Evolutionary conservation across 2,888 invertebrate species (phyloP).

Genomic region (Dastarcus helophoroides): DNA sequence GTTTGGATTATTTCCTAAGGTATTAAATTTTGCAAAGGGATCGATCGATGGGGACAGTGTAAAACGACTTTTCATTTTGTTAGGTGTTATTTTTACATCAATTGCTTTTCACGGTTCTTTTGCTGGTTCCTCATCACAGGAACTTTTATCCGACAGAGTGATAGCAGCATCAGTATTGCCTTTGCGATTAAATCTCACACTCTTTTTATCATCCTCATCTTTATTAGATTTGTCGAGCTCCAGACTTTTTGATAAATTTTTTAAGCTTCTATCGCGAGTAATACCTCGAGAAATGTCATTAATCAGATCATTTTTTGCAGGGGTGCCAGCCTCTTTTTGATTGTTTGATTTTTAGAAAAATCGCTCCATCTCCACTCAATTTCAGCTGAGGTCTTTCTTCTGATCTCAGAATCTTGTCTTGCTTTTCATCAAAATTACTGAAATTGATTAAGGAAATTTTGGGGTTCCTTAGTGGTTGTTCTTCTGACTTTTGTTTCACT

Average conservation of each 20-base stretch:
- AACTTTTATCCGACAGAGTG: conserved; percentile 31
- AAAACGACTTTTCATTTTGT: conserved; percentile 22
- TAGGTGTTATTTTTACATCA: conserved; percentile 20
- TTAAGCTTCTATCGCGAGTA: conserved; percentile 3
- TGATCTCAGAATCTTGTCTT: conserved; percentile 8
- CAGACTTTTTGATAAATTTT: background rate
- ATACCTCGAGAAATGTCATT: background rate
- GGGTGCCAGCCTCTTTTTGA: conserved; percentile 10
- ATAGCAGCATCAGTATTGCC: conserved; percentile 38
- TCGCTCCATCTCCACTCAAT: conserved; percentile 45
- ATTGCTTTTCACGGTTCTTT: conserved; percentile 17
- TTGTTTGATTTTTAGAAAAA: conserved; percentile 39
- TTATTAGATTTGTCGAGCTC: no score
- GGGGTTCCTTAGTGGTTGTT: conserved; percentile 21
- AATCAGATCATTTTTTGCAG: conserved; percentile 10
- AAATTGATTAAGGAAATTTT: conserved; percentile 28
- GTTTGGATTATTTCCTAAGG: conserved; percentile 14
- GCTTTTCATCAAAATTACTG: conserved; percentile 30
- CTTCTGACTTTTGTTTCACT: conserved; percentile 33
- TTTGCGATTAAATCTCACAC: conserved; percentile 55
- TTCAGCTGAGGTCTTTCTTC: conserved; percentile 29
- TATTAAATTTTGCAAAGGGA: conserved; percentile 14
- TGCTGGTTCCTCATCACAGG: conserved; percentile 25
- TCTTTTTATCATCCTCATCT: conserved; percentile 65
- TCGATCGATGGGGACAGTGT: conserved; percentile 27